phyloP scores from a whole-genome alignment of 1,140 invertebrate genomes.

The Bombus turneri region DNA sequence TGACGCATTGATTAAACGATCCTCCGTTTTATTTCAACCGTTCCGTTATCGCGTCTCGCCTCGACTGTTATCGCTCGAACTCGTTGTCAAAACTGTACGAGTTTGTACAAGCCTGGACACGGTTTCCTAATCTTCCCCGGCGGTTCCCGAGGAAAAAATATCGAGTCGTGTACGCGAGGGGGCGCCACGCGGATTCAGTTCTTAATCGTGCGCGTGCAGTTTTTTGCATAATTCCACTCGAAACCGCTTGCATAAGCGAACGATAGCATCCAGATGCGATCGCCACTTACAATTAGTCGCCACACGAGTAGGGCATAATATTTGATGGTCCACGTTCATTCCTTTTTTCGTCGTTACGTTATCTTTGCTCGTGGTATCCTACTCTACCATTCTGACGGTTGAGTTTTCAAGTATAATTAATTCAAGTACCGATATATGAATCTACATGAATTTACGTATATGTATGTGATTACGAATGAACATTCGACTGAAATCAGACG shows the following conservation, averaged over 20 bases:
- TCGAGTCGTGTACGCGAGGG: conserved; percentile 10
- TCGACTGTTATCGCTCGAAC: conserved; percentile 71
- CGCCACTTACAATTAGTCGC: conserved; percentile 36
- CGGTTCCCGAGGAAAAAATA: conserved; percentile 34
- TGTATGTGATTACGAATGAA: not conserved
- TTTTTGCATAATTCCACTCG: conserved; percentile 60
- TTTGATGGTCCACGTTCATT: conserved; percentile 38
- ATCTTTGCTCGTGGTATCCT: not conserved
- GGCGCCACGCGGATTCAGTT: conserved; percentile 27
- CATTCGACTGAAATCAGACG: not conserved
- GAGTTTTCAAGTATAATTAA: not conserved
- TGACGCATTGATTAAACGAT: not conserved
- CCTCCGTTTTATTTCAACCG: not conserved
- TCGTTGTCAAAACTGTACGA: conserved; percentile 72
- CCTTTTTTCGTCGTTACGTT: conserved; percentile 20
- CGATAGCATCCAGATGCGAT: conserved; percentile 58
- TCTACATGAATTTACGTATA: not conserved
- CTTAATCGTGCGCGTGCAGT: conserved; percentile 47
- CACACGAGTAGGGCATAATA: conserved; percentile 51
- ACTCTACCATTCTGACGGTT: not conserved
- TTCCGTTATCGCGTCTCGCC: not conserved
- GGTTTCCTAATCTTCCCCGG: conserved; percentile 72
- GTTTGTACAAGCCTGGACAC: conserved; percentile 75
- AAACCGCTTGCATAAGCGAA: conserved; percentile 62
- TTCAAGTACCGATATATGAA: not conserved